These are phyloP conservation scores for Arizona elegans DNA, from an alignment of 2,113 vertebrate species.

Conservation along the genomic window DNA sequence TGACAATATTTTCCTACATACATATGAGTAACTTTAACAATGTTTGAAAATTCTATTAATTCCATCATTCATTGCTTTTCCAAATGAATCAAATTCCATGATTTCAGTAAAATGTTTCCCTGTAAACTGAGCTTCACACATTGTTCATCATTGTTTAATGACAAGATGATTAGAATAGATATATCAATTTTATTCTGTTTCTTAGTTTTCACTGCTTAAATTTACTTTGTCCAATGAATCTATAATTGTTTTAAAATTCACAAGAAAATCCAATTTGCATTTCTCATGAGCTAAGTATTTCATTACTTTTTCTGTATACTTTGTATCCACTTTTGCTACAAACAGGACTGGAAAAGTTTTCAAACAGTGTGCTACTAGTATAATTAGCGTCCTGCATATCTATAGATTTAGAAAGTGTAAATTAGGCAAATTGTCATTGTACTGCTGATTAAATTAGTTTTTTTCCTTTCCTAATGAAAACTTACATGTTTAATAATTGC, in stretches of 20 bases:
- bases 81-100: background rate
- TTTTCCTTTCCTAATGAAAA: background rate
- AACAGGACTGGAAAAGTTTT: background rate
- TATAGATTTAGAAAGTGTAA: background rate
- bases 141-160: background rate
- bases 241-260: background rate
- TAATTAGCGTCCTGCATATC: background rate
- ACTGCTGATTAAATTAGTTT: background rate
- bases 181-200: background rate
- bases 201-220: background rate
- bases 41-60: background rate
- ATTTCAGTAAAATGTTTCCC: background rate
- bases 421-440: background rate
- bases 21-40: background rate
- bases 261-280: background rate
- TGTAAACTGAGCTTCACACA: background rate
- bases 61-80: background rate
- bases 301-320: background rate
- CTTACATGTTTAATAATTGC: background rate
- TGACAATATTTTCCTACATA: background rate
- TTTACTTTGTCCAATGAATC: background rate
- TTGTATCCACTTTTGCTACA: background rate
- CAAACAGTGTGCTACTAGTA: background rate
- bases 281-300: background rate
- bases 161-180: background rate